Base-by-base conservation (phyloP, 2,113 vertebrate genomes). In the Salvelinus namaycush region DNA sequence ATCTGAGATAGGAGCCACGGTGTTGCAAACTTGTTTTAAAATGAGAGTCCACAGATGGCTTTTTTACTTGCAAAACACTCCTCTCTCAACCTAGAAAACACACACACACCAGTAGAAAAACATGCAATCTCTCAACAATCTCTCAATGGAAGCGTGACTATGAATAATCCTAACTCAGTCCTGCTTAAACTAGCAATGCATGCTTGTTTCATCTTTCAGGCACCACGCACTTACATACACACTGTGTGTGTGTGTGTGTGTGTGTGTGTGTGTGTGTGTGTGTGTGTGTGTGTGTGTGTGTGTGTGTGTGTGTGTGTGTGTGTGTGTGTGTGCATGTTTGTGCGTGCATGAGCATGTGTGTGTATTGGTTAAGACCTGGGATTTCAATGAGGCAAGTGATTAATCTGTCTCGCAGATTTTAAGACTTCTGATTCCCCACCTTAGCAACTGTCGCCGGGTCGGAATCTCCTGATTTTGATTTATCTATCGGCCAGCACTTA, bases 401-500 rank as follows among this genome's bases (percentile, higher is more conserved):
- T 87, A 88, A 90, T 85, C 89, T 89, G 88, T 89, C 79, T 88
- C 86, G 49, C 79, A 31, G n/a, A n/a, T n/a, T n/a, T n/a, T n/a
- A n/a, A 18, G 39, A 66, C 39, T 26, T 76, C 86, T 81, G 86
- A 81, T 85, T 89, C 81, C 74, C 64, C 67, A 75, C 82, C 91
- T 85, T 88, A 81, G 89, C 83, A 84, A 87, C 90, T 83, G 87
- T 83, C 78, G 71, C 71, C 29, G 76, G 87, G 89, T 86, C 74
- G 84, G 81, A 20, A 80, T 84, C 70, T 84, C 68, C 84, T 82
- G 83, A 86, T 54, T 84, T 87, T 91, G 90, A 92, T 91, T 92
- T 92, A 92, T 92, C 89, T 86, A 3, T 77, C 76, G 39, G 89
- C 77, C 85, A 82, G 83, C 86, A 81, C 89, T 91, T 85, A 90